Evolutionary conservation across 2,797 vertebrate genomes (phyloP).

Genomic region (Anguilla megastoma): DNA sequence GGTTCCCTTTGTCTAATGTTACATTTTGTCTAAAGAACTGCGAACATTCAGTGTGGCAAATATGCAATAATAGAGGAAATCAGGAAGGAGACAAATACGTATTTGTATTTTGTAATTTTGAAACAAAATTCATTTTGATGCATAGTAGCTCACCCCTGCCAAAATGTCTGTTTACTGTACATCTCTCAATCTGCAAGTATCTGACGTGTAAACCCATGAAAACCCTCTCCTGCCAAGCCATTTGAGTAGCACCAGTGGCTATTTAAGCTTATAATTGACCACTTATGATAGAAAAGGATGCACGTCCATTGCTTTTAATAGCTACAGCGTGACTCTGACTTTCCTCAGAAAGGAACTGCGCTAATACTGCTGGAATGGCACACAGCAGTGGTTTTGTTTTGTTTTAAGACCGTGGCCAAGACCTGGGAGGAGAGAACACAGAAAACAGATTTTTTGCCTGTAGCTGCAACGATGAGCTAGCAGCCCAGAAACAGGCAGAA

Average conservation of each 20-base stretch:
- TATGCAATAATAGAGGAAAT: too few relatives aligned
- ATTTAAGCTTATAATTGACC: background rate
- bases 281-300: background rate
- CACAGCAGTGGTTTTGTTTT: conserved; percentile 52
- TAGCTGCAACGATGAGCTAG: conserved; percentile 21
- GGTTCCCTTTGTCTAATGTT: too few relatives aligned
- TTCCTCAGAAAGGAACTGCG: conserved; percentile 46
- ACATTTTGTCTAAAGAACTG: too few relatives aligned
- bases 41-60: too few relatives aligned
- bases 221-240: background rate
- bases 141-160: too few relatives aligned
- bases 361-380: conserved; percentile 53
- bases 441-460: conserved; percentile 37
- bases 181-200: background rate
- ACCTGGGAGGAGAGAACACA: conserved; percentile 34
- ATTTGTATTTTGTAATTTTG: too few relatives aligned
- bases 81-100: too few relatives aligned
- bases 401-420: conserved; percentile 34
- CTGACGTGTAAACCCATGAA: background rate
- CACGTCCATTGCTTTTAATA: conserved; percentile 29
- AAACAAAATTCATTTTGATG: too few relatives aligned
- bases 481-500: conserved; percentile 7
- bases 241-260: background rate
- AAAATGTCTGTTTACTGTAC: too few relatives aligned
- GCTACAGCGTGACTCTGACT: conserved; percentile 43